A percentile compares a stretch with the other conserved stretches of the same genome.
phyloP scores from a whole-genome alignment of 2,888 invertebrate species.

The Brassicogethes aeneus region DNA sequence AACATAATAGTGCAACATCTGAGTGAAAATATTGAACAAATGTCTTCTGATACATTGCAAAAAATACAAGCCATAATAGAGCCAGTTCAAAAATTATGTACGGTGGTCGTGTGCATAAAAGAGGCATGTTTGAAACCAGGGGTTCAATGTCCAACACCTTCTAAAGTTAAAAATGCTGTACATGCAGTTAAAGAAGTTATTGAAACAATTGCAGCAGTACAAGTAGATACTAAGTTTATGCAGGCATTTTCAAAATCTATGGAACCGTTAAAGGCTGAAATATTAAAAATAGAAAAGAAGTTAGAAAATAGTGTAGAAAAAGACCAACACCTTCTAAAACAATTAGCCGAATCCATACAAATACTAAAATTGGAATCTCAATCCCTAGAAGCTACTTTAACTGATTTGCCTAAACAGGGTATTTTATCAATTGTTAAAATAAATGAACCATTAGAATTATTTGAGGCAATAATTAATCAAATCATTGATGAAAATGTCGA shows the following conservation, averaged over 20 bases:
- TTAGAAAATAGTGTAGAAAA: no score
- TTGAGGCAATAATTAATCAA: slow-evolving; percentile 6
- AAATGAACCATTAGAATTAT: slow-evolving; percentile 1
- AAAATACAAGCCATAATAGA: slow-evolving; percentile 2
- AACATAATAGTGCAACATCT: no score
- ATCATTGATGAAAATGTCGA: slow-evolving; percentile 4
- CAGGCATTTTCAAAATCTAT: no score
- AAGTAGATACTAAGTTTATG: not conserved
- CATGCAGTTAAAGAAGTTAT: slow-evolving; percentile 6
- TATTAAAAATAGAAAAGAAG: no score
- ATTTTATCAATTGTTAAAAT: slow-evolving; percentile 3
- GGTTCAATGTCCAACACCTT: slow-evolving; percentile 15
- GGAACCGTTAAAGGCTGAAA: no score
- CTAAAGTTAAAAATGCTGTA: slow-evolving; percentile 14
- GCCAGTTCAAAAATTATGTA: no score
- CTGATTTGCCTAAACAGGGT: not conserved
- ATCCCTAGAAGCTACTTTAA: no score
- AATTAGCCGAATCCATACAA: slow-evolving; percentile 4
- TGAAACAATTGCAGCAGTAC: not conserved
- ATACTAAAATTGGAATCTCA: not conserved
- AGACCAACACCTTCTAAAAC: slow-evolving; percentile 5
- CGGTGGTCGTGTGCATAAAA: slow-evolving; percentile 14
- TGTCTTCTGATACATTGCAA: no score
- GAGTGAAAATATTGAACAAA: no score
- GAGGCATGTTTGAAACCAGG: slow-evolving; percentile 17